These are phyloP conservation scores for Calameuta filiformis DNA, from an alignment of 2,888 invertebrate genomes.

Conservation along the genomic window DNA sequence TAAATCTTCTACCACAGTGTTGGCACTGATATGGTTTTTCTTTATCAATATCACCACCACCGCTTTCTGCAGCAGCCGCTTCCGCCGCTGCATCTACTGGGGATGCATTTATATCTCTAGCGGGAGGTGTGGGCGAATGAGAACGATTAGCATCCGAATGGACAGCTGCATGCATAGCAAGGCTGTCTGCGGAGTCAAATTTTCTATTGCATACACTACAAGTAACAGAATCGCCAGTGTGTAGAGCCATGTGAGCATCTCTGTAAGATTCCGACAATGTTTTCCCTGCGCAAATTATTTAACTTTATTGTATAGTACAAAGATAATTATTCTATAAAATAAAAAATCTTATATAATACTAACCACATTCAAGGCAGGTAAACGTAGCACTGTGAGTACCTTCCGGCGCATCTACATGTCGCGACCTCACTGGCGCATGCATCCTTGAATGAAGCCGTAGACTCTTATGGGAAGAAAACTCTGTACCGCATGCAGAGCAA, in stretches of 20 bases:
- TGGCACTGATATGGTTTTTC: conserved; percentile 75
- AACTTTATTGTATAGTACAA: background rate
- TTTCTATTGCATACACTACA: conserved; percentile 80
- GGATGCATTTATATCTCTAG: conserved; percentile 10
- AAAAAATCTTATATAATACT: conserved; percentile 3
- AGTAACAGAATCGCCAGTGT: conserved; percentile 69
- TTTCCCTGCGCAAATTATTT: conserved; percentile 44
- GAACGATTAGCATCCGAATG: conserved; percentile 65
- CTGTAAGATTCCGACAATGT: conserved; percentile 66
- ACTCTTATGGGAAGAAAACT: conserved; percentile 75
- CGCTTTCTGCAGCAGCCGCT: conserved; percentile 9
- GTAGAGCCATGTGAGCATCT: conserved; percentile 76
- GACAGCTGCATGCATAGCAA: conserved; percentile 80
- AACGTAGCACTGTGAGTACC: conserved; percentile 56
- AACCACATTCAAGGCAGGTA: conserved; percentile 61
- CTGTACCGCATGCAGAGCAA: conserved; percentile 76
- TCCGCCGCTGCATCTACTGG: conserved; percentile 9
- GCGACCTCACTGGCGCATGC: conserved; percentile 76
- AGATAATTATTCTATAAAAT: background rate
- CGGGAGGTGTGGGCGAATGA: conserved; percentile 39
- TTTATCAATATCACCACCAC: conserved; percentile 23
- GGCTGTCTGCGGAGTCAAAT: conserved; percentile 73
- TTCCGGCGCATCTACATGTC: conserved; percentile 65
- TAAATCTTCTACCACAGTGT: conserved; percentile 78
- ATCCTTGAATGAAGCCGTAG: conserved; percentile 78